Evolutionary conservation across 2,888 invertebrate genomes (phyloP), one percentile per base, ranked within the genome.

Genomic region (Hoplodrina ambigua): DNA sequence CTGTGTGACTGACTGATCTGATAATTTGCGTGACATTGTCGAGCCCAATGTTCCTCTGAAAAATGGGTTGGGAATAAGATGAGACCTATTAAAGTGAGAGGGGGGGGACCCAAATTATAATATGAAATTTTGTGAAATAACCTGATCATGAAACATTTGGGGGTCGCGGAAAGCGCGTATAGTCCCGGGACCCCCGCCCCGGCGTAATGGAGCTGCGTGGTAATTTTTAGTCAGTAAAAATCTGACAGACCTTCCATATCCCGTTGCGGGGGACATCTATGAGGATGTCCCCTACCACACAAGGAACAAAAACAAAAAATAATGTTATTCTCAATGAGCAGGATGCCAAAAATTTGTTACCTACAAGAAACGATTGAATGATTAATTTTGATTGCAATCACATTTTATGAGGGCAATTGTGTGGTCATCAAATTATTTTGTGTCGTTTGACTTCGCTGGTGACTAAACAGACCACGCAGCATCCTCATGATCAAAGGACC

Each of bases 11-110:
- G 72, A 74, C 77, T 75, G 75, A 78, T 78, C 73, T 54, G 57
- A 76, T 81, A 59, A 82, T 80, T 83, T 80, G 69, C 76, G 76
- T 84, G 71, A 59, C 70, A 77, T 76, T 64, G 50, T 54, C 15
- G 58, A 15, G 58, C 25, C 19, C 0, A 59, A 17, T 53, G 55
- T 55, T 8, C 41, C 25, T 25, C 19, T 7, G 17, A 75, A 68
- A 19, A 50, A n/a, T 37, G 1, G 11, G 4, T 46, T 56, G 25
- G 3, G 17, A 44, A 52, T 41, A 4, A 4, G 13, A 41, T 41
- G 11, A 8, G 5, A 44, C 37, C 11, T 7, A 44, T 46, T 19
- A 1, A 19, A 44, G 73, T 25, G 13, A 11, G 11, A 2, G 11
- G 41, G 41, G 41, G 6, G 6, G 8, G 37, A 37, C 8, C 33